Evolutionary conservation across 2,888 invertebrate species (phyloP), one percentile per base, ranked within the genome.

Genomic region (Branchipolynoe longqiensis): DNA sequence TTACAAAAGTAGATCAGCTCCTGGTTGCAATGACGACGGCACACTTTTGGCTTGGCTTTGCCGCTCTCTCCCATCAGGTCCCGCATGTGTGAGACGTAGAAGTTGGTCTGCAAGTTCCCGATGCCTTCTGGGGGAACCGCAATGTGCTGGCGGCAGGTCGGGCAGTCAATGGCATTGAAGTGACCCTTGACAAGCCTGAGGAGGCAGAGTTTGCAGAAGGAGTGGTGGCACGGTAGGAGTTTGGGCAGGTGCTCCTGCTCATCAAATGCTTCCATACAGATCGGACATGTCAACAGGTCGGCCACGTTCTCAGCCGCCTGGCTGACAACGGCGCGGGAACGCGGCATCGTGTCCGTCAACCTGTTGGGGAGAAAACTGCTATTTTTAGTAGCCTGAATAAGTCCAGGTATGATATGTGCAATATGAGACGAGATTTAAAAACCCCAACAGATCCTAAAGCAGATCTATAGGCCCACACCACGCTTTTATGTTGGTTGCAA

Each of bases 61-160:
- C 54, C 74, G 3, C 88, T 87, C 6, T 90, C 89, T 0, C 91
- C 89, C 85, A 92, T 91, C 82, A 92, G 91, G n/a, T 87, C 86
- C 33, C 73, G 59, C 88, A 88, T 88, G 31, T 87, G 87, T 36
- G 81, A 59, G 0, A 88, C 81, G 59, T 88, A 88, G 64, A 88
- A 88, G 84, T 88, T 88, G 6, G 88, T 87, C 64, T 88, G 88
- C 59, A 88, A 54, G 0, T 59, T 31, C 25, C 81, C 74, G 18
- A 88, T 48, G 28, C 88, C 88, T 56, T 56, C 86, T 1, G 86
- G 85, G 12, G 86, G 84, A 36, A 87, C 31, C 33, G 36, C 38
- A 33, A 81, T 82, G 41, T 58, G 81, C 54, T 86, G 82, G n/a
- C 87, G 81, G 41, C 87, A 87, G 6, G 81, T 84, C 8, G 87